Base-by-base conservation (phyloP, 2,113 vertebrate genomes). In the Carassius auratus region DNA sequence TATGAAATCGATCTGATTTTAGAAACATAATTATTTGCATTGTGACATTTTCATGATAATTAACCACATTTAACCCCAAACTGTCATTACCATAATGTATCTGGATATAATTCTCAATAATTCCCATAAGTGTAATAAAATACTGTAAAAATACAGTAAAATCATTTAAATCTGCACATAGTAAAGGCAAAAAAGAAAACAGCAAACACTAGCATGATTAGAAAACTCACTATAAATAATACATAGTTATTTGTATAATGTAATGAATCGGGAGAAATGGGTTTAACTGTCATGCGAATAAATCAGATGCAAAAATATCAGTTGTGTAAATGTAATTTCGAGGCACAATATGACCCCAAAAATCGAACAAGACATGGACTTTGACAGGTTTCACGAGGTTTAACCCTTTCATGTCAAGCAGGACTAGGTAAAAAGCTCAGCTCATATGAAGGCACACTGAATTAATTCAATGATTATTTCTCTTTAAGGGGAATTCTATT, bases 181-280 rank as follows among this genome's bases (percentile, higher is more conserved):
- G 50, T 33, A 83, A 83, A 83, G 79, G 59, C 15, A 66, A 75
- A 3, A 5, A 66, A 26, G 26, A 12, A 66, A 36, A 68, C 15
- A 42, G 26, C 23, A 66, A 36, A 68, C 15, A 55, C 7, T 19
- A 7, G 8, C 4, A 1, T 45, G 36, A 73, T 33, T 9, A 42
- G 36, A 9, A 42, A 73, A 73, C 66, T 33, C 30, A 64, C 9
- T 10, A 4, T 64, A 64, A 62, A 5, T 64, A 64, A 64, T 26
- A 26, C 10, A 64, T 3, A 3, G 9, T 19, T 36, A 13, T 13
- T 21, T n/a, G 19, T 1, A 42, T 45, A 3, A 45, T n/a, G 8
- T 45, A 3, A 45, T 13, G 5, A 45, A 71, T 12, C 9, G 19
- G 69, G 69, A 10, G 21, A 73, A 73, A n/a, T 21, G 19, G 19